These are phyloP conservation scores for Cosmorhoe ocellata DNA, from an alignment of 2,888 invertebrate genomes.

Conservation along the genomic window DNA sequence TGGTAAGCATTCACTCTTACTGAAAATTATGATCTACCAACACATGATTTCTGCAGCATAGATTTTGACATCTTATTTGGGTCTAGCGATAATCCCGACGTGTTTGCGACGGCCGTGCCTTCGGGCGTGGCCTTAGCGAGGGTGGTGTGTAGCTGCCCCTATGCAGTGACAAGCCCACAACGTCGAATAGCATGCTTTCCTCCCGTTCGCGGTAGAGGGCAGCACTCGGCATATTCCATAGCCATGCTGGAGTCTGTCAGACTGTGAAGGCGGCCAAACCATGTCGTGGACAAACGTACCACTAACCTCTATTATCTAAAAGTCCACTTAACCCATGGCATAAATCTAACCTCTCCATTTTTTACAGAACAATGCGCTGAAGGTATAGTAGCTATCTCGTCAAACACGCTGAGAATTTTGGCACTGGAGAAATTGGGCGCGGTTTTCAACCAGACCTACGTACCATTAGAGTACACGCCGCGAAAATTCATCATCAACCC, in stretches of 20 bases:
- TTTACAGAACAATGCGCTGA: constrained; percentile 97
- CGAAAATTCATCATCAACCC: constrained; percentile 96
- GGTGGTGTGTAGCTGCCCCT: constrained; percentile 76
- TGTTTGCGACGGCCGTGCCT: constrained; percentile 56
- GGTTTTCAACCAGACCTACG: constrained; percentile 97
- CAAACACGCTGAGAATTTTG: constrained; percentile 97
- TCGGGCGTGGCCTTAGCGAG: constrained; percentile 53
- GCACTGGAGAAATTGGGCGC: constrained; percentile 99
- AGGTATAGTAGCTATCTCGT: constrained; percentile 99
- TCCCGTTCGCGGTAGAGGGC: constrained; percentile 78
- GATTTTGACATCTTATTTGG: background rate
- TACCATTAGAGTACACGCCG: constrained; percentile 97
- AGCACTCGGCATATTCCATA: constrained; percentile 88
- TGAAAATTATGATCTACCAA: too few species aligned
- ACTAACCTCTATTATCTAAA: too few species aligned
- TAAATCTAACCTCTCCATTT: constrained; percentile 7
- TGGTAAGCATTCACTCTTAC: constrained; percentile 52
- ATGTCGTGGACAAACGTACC: constrained; percentile 83
- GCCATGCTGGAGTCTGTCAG: constrained; percentile 87
- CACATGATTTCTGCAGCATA: too few species aligned
- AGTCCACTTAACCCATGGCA: background rate
- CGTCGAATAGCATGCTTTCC: constrained; percentile 84
- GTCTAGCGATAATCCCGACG: constrained; percentile 48
- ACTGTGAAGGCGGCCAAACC: constrained; percentile 86
- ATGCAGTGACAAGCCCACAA: constrained; percentile 81